Evolutionary conservation across 2,113 vertebrate genomes (phyloP).

Genomic region (Xenopus borealis): DNA sequence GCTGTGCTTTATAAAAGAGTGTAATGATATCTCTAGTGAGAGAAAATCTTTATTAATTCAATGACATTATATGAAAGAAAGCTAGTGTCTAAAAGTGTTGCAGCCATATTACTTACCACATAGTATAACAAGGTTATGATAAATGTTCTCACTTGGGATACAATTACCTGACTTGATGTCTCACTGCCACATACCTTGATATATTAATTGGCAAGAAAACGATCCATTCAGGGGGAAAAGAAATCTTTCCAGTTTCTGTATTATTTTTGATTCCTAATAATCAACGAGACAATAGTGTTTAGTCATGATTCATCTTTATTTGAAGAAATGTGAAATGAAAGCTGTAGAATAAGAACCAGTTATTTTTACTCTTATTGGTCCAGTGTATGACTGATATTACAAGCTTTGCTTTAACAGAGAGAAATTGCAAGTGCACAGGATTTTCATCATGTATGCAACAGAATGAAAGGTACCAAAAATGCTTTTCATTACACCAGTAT

Average conservation of each 20-base stretch:
- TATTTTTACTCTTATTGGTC: background rate
- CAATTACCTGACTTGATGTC: background rate
- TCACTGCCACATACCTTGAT: background rate
- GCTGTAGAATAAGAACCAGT: background rate
- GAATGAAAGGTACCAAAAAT: too few relatives aligned
- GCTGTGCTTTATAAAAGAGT: background rate
- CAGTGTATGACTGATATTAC: background rate
- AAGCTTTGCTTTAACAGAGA: too few relatives aligned
- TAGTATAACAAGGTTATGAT: constrained; percentile 1
- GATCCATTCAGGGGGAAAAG: background rate
- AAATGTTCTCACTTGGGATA: constrained; percentile 2
- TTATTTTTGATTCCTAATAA: background rate
- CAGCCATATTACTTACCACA: constrained; percentile 1
- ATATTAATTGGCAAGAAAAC: background rate
- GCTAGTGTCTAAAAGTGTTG: background rate
- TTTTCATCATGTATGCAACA: too few relatives aligned
- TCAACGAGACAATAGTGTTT: background rate
- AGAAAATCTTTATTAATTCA: constrained; percentile 4
- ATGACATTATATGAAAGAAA: background rate
- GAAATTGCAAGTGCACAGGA: too few relatives aligned
- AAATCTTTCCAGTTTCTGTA: background rate
- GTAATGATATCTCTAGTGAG: constrained; percentile 3
- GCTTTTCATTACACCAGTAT: too few relatives aligned
- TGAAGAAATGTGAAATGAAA: background rate
- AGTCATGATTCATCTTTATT: background rate